A percentile compares a stretch with the other conserved stretches of the same genome.
These are phyloP conservation scores for Siniperca knerii DNA, from an alignment of 2,113 vertebrate species.

Conservation along the genomic window DNA sequence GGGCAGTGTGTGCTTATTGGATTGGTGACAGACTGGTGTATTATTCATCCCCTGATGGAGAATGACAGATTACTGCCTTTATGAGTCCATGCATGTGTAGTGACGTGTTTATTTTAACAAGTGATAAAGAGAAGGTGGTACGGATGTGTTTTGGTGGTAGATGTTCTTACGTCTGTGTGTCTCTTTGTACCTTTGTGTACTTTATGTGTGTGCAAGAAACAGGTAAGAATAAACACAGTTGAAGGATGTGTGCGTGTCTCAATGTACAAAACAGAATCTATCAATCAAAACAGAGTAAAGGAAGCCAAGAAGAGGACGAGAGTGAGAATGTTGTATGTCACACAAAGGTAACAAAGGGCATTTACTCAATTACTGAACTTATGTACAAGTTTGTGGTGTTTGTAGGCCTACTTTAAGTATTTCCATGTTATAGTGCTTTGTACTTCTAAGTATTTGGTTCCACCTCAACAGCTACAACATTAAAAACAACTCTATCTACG, in stretches of 20 bases:
- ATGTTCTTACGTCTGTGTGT: background rate
- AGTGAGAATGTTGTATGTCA: background rate
- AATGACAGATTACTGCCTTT: constrained; percentile 64
- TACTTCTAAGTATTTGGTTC: no score
- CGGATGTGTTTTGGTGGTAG: background rate
- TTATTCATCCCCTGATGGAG: constrained; percentile 73
- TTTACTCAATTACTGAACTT: background rate
- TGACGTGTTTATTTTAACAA: constrained; percentile 15
- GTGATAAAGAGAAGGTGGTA: constrained; percentile 4
- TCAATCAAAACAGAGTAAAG: background rate
- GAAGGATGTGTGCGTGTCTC: background rate
- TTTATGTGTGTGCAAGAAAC: background rate
- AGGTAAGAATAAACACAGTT: background rate
- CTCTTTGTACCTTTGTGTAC: background rate
- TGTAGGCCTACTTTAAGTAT: no score
- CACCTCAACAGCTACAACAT: background rate
- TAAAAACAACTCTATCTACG: no score
- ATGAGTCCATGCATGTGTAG: constrained; percentile 25
- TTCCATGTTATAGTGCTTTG: no score
- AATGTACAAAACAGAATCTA: background rate
- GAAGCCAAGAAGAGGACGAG: background rate
- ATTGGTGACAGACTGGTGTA: constrained; percentile 57
- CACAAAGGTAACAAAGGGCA: background rate
- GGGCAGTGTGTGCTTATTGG: constrained; percentile 68
- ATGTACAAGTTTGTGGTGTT: no score